Conservation (phyloP, 1,140 invertebrate species). For the Bombus difficillimus region DNA sequence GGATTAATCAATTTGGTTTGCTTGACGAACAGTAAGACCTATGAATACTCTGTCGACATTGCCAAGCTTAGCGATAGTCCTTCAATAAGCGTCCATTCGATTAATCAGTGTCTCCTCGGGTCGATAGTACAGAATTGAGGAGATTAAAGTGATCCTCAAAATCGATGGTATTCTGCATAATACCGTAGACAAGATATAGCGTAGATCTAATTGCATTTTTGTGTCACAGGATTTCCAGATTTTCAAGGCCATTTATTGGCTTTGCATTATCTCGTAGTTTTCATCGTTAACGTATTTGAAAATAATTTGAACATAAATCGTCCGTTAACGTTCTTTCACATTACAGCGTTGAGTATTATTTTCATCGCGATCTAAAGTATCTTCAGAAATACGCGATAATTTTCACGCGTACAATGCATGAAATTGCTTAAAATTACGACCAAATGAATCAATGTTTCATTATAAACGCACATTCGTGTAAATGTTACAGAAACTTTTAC, state of each 20-base stretch:
- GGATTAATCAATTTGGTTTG: conserved; percentile 35
- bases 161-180: conserved; percentile 14
- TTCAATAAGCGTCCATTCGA: conserved; percentile 49
- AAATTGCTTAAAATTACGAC: no score
- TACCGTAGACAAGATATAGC: background rate
- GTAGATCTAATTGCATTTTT: background rate
- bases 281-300: no score
- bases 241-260: background rate
- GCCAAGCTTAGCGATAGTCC: conserved; percentile 43
- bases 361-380: no score
- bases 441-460: no score
- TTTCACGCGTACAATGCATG: no score
- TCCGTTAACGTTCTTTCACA: no score
- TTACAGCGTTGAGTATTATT: no score
- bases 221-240: no score
- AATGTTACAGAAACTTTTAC: no score
- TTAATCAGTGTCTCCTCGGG: conserved; percentile 44
- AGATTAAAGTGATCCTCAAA: conserved; percentile 39
- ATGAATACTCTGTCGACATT: conserved; percentile 37
- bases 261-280: background rate
- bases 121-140: conserved; percentile 34
- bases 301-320: no score
- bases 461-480: no score
- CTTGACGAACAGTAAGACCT: conserved; percentile 10
- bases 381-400: no score